Evolutionary conservation across 1,140 invertebrate species (phyloP).

Genomic region (Drosophila lowei): DNA sequence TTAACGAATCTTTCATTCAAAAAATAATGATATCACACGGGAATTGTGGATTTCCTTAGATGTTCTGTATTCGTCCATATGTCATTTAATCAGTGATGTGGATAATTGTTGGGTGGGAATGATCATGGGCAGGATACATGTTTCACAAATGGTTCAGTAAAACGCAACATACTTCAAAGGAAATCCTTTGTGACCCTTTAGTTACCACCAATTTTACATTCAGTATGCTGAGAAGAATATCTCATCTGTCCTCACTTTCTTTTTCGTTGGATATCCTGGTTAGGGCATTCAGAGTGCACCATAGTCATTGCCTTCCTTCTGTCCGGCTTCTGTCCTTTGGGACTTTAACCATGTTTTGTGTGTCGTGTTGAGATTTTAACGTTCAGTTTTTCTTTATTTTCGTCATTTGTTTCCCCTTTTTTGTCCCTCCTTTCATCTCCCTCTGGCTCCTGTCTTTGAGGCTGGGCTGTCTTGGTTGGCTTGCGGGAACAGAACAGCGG

Average conservation of each 20-base stretch:
- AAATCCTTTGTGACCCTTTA: no score
- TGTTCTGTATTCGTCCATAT: not conserved
- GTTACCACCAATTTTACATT: not conserved
- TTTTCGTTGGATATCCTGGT: no score
- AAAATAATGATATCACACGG: not conserved
- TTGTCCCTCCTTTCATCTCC: conserved; percentile 14
- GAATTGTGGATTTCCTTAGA: not conserved
- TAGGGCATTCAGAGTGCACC: conserved; percentile 13
- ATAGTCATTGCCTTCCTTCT: not conserved
- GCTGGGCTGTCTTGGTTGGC: conserved; percentile 55
- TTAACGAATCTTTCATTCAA: conserved; percentile 24
- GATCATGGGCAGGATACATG: no score
- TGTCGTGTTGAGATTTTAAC: conserved; percentile 47
- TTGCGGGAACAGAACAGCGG: conserved; percentile 5
- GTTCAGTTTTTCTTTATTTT: conserved; percentile 15
- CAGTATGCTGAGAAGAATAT: no score
- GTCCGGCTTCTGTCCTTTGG: conserved; percentile 22
- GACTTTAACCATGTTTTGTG: conserved; percentile 27
- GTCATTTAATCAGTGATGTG: not conserved
- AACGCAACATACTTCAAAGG: no score
- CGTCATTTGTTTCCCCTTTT: conserved; percentile 18
- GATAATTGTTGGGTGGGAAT: no score
- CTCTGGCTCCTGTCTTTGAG: conserved; percentile 52
- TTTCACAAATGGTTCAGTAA: no score
- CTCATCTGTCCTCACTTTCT: no score